Base-by-base conservation (phyloP, 2,113 vertebrate genomes). In the Albula goreensis region DNA sequence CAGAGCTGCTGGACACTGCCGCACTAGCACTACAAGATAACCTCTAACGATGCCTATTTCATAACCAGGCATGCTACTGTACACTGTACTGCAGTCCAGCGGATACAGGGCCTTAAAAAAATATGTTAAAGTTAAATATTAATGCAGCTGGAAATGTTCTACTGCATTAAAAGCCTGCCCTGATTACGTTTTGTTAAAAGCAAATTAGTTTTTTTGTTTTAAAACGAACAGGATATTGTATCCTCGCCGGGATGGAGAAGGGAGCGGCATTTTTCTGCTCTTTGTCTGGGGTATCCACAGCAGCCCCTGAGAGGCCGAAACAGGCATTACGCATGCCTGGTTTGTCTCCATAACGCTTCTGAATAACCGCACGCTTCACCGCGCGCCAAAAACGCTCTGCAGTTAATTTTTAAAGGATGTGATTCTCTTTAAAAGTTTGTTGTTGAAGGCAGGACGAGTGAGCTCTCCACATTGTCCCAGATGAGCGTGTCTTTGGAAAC, bases 381-480 rank as follows among this genome's bases (percentile, higher is more conserved):
- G 70, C 70, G 10, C 70, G 31, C 70, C 9, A n/a, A 74, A 74
- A 74, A 74, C 70, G 31, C 31, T 74, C 70, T n/a, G 25, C n/a
- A 74, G 70, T 74, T 74, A 74, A 74, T 74, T 74, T 74, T 74
- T 74, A 74, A 74, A 74, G 70, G 70, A 74, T 74, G 70, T n/a
- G 2, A 31, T 31, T 22, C 70, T 74, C 7, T 41, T 41, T 25
- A 74, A 74, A 74, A 31, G 22, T 74, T 8, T 8, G 6, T 74
- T 31, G 70, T 74, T 31, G 70, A 25, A 31, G 53, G 7, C 22
- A 74, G 70, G 70, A 31, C 25, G 31, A 1, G 31, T 41, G 31
- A 41, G 31, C 31, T 41, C 31, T 41, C 31, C 31, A 41, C 31
- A 41, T 41, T 41, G 31, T 41, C 31, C 31, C 31, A 41, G 31